A percentile compares a stretch with the other conserved stretches of the same genome.
phyloP scores from a whole-genome alignment of 2,888 invertebrate species.

The Linyphia triangularis region DNA sequence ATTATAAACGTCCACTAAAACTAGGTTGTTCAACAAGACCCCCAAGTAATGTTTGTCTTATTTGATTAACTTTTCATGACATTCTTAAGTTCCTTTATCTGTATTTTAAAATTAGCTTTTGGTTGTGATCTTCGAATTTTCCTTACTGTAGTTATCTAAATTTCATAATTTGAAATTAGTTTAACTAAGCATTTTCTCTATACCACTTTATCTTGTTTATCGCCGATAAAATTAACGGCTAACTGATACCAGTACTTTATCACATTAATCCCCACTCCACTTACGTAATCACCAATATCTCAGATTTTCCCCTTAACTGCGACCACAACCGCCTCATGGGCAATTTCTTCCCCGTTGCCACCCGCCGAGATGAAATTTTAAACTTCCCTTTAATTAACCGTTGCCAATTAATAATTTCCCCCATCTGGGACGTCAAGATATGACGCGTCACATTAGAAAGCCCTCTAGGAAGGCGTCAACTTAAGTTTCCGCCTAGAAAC shows the following conservation, averaged over 20 bases:
- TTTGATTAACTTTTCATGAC: no score
- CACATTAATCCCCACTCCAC: not conserved
- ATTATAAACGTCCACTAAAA: no score
- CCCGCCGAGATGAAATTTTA: constrained; percentile 46
- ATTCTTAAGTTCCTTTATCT: no score
- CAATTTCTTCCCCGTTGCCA: not conserved
- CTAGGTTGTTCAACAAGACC: no score
- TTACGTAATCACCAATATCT: constrained; percentile 5
- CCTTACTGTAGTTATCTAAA: not conserved
- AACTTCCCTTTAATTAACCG: constrained; percentile 66
- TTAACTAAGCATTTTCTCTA: not conserved
- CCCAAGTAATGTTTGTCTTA: no score
- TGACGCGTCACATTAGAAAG: constrained; percentile 19
- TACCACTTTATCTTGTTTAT: not conserved
- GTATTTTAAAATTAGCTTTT: no score
- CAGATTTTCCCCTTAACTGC: constrained; percentile 2
- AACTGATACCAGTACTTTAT: not conserved
- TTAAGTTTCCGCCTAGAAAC: not conserved
- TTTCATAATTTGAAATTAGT: not conserved
- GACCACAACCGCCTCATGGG: constrained; percentile 1
- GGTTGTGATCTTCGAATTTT: not conserved
- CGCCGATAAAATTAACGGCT: not conserved
- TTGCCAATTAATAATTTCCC: constrained; percentile 65
- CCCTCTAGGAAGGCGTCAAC: constrained; percentile 1
- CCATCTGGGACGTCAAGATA: constrained; percentile 68